Evolutionary conservation across 2,888 invertebrate genomes (phyloP), one percentile per base, ranked within the genome.

Genomic region (Galerucella pusilla): DNA sequence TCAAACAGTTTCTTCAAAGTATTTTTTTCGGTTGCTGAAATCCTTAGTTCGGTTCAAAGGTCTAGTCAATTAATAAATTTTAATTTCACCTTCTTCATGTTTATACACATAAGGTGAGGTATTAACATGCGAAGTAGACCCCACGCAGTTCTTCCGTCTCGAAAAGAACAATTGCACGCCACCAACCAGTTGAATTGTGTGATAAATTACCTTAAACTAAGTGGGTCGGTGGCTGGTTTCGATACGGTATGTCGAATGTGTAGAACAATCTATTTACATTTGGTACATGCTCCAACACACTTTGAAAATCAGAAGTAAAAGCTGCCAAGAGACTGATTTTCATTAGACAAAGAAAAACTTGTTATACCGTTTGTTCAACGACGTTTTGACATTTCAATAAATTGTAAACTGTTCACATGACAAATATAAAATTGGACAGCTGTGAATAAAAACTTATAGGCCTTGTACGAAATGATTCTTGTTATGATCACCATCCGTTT

Each of bases 161-260:
- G 14, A 71, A 71, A 65, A 71, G 71, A 71, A 65, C 71, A 71
- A 71, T 71, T 57, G 71, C 71, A 71, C 71, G 71, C 71, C 54
- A 71, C 59, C 65, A 45, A 71, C 71, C 57, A 71, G 71, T 71
- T 71, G 71, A 71, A 57, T 71, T 71, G 63, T 71, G 64, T 71
- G 71, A 71, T 66, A 60, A 60, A 60, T 28, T 28, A 60, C 60
- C 60, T 60, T n/a, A 52, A 52, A n/a, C n/a, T 52, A 52, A 52
- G 6, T n/a, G 52, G 5, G 52, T 52, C 52, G 14, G n/a, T n/a
- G n/a, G 6, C 7, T 52, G 52, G 52, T 49, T 4, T 14, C 49
- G 49, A 49, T 14, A 49, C 11, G 2, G 52, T n/a, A n/a, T 42
- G 35, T 52, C 52, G n/a, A n/a, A 52, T n/a, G 52, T 52, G 52